phyloP scores from a whole-genome alignment of 2,113 vertebrate species.

The Lathamus discolor region DNA sequence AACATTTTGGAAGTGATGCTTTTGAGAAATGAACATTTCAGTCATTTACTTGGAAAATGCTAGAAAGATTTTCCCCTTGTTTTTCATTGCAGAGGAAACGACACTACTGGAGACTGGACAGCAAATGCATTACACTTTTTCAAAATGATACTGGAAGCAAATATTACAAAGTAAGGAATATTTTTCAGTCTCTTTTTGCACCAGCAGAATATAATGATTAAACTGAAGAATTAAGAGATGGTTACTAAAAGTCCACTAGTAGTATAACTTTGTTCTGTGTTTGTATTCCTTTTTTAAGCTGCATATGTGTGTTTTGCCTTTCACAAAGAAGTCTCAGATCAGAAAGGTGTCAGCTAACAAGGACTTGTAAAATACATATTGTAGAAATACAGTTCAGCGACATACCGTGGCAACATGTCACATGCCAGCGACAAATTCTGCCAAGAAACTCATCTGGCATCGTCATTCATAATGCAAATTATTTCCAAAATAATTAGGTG shows the following conservation, averaged over 20 bases:
- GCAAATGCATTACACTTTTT: conserved; percentile 95
- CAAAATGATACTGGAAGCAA: conserved; percentile 96
- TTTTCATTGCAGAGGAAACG: conserved; percentile 86
- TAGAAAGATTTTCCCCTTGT: background rate
- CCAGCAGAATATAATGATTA: background rate
- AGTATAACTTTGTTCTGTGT: background rate
- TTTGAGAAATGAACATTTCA: background rate
- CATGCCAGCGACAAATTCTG: background rate
- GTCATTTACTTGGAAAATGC: background rate
- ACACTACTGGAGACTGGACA: conserved; percentile 97
- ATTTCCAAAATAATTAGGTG: background rate
- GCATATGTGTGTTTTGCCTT: background rate
- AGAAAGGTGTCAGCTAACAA: background rate
- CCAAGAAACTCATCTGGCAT: background rate
- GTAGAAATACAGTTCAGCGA: background rate
- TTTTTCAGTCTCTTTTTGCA: background rate
- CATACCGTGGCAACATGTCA: background rate
- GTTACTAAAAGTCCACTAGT: background rate
- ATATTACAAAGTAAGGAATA: conserved; percentile 90
- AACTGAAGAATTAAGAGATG: background rate
- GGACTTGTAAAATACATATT: background rate
- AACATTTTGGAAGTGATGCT: background rate
- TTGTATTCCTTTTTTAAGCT: background rate
- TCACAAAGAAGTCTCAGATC: background rate
- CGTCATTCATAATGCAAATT: background rate